Conservation (phyloP, 2,888 invertebrate genomes). For the Macrosoma leucophasiata region DNA sequence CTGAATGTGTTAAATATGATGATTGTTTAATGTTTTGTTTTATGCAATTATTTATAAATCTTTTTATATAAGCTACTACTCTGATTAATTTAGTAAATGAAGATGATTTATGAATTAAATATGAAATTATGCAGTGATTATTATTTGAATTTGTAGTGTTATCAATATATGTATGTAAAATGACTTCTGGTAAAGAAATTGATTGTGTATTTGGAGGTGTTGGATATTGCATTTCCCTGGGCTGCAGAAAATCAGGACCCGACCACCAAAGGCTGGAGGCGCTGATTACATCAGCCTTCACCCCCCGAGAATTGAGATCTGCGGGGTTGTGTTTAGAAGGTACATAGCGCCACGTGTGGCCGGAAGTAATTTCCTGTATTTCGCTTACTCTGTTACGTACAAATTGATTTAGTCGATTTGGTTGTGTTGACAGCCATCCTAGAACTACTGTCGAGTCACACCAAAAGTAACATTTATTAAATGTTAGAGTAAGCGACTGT, state of each 20-base stretch:
- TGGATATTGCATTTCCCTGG: conserved; percentile 7
- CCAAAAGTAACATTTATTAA: no score
- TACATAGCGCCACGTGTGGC: conserved; percentile 9
- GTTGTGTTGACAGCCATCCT: conserved; percentile 5
- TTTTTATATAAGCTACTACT: no score
- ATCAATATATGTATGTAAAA: conserved; percentile 1
- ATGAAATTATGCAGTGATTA: no score
- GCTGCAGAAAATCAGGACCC: conserved; percentile 5
- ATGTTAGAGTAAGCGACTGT: no score
- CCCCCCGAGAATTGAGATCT: conserved; percentile 12
- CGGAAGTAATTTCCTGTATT: conserved; percentile 6
- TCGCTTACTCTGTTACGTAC: conserved; percentile 9
- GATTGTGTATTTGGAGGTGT: conserved; percentile 2
- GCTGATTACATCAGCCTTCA: conserved; percentile 17
- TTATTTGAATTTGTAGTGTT: conserved; percentile 1
- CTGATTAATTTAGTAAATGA: no score
- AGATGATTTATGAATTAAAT: no score
- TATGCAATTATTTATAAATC: conserved; percentile 11
- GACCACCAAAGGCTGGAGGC: conserved; percentile 13
- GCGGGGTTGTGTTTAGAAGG: conserved; percentile 9
- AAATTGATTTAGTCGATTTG: conserved; percentile 5
- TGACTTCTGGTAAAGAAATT: conserved; percentile 1
- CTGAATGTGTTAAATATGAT: conserved; percentile 7
- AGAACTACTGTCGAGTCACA: conserved; percentile 4
- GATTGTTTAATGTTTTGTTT: conserved; percentile 6